Conservation (phyloP, 1,140 invertebrate species). For the Campoletis sonorensis region DNA sequence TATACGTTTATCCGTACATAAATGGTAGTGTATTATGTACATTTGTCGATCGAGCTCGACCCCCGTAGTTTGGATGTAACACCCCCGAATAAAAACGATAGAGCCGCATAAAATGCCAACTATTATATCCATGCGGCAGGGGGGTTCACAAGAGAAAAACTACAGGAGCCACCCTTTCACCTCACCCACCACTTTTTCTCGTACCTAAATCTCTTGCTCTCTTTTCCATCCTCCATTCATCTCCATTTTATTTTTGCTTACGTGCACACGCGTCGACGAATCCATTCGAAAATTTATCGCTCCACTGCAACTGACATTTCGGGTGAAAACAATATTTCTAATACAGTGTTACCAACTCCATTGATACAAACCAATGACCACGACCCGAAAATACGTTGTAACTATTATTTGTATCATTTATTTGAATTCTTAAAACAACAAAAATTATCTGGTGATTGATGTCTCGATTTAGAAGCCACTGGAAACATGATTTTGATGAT, state of each 20-base stretch:
- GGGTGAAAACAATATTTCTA: neutral
- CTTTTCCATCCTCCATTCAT: slow-evolving; percentile 35
- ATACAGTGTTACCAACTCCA: neutral
- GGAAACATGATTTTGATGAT: too few species aligned
- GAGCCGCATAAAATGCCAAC: slow-evolving; percentile 63
- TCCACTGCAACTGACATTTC: neutral
- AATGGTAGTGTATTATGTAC: slow-evolving; percentile 23
- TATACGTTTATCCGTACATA: neutral
- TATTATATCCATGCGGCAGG: slow-evolving; percentile 58
- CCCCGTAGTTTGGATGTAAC: slow-evolving; percentile 60
- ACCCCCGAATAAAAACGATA: slow-evolving; percentile 67
- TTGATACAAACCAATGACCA: neutral
- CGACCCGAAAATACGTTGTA: neutral
- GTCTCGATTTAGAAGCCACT: too few species aligned
- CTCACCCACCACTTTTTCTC: neutral
- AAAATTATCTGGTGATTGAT: too few species aligned
- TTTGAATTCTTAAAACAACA: too few species aligned
- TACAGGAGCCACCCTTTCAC: neutral
- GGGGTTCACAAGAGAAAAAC: neutral
- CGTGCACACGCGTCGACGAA: neutral
- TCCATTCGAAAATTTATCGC: slow-evolving; percentile 2
- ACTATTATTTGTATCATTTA: too few species aligned
- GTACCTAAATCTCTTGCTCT: slow-evolving; percentile 35
- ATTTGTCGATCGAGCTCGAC: slow-evolving; percentile 44
- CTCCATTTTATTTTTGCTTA: slow-evolving; percentile 33